A percentile compares a stretch with the other conserved stretches of the same genome.
These are phyloP conservation scores for Eudyptes chrysolophus DNA, from an alignment of 2,113 vertebrate genomes.

Conservation along the genomic window DNA sequence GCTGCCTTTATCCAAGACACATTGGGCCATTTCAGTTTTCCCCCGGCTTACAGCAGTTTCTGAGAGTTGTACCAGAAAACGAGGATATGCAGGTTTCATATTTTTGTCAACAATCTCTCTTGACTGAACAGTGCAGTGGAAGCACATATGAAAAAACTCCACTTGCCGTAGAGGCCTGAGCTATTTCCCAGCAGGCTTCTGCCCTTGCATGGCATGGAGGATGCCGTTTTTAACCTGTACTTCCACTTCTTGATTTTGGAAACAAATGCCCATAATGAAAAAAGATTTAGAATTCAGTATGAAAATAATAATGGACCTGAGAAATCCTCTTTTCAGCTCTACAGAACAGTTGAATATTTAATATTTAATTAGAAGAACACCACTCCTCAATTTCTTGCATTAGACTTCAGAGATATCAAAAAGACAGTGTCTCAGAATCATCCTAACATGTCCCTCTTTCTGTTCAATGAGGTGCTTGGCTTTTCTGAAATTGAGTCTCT, in stretches of 20 bases:
- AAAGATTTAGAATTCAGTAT: neutral
- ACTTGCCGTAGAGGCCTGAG: neutral
- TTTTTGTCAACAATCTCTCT: neutral
- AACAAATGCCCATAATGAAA: neutral
- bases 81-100: neutral
- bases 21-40: neutral
- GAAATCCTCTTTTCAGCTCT: neutral
- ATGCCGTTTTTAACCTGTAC: neutral
- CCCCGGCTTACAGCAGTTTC: neutral
- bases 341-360: neutral
- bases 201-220: neutral
- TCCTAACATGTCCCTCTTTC: neutral
- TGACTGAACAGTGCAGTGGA: neutral
- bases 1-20: neutral
- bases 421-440: neutral
- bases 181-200: neutral
- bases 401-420: neutral
- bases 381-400: neutral
- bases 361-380: neutral
- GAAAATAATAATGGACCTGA: neutral
- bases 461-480: neutral
- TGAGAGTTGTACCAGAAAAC: neutral
- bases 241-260: neutral
- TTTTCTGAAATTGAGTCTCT: neutral
- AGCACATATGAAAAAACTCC: neutral